Conservation (phyloP, 1,140 invertebrate genomes). For the Pseudobourletiella spinata region DNA sequence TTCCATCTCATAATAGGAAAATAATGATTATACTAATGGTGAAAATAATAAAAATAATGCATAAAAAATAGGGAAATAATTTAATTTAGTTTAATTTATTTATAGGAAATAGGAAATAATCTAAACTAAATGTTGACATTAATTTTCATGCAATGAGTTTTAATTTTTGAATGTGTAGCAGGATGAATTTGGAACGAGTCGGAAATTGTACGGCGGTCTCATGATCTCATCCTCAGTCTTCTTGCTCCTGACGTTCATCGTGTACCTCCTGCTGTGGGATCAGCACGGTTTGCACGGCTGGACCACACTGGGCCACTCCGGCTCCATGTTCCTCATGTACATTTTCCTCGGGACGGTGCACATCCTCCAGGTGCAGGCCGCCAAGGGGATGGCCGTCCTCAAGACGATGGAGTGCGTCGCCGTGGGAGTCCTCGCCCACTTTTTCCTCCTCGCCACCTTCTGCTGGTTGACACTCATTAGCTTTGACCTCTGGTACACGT, state of each 20-base stretch:
- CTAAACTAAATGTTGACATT: not conserved
- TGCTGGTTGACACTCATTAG: constrained; percentile 26
- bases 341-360: constrained; percentile 21
- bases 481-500: constrained; percentile 28
- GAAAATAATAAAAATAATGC: no score
- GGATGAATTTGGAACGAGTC: no score
- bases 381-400: not conserved
- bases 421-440: constrained; percentile 17
- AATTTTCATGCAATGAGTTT: not conserved
- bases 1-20: no score
- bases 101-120: not conserved
- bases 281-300: constrained; percentile 26
- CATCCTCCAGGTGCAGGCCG: not conserved
- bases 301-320: constrained; percentile 16
- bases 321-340: constrained; percentile 28
- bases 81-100: not conserved
- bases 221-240: constrained; percentile 19
- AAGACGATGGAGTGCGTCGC: not conserved
- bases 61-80: no score
- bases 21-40: no score
- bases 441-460: constrained; percentile 27
- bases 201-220: constrained; percentile 15
- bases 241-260: constrained; percentile 18
- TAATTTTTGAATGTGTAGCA: not conserved
- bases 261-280: constrained; percentile 23